Percentiles rank a stretch among this genome's conserved stretches.
phyloP scores from a whole-genome alignment of 2,113 vertebrate species.

The Pleuronectes platessa region DNA sequence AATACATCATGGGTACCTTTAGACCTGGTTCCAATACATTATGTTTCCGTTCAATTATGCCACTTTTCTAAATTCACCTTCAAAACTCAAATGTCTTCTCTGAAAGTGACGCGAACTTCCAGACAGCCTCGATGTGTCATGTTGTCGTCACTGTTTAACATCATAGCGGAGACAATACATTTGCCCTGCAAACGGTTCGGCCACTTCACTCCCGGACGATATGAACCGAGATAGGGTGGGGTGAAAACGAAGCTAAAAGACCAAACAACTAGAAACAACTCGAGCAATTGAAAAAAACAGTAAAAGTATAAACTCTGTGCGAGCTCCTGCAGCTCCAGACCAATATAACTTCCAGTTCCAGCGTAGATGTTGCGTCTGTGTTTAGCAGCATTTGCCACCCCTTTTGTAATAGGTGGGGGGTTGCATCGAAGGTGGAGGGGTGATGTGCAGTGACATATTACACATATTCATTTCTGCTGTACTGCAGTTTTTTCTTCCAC shows the following conservation, averaged over 20 bases:
- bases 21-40: not conserved
- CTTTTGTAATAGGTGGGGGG: slow-evolving; percentile 43
- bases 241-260: not conserved
- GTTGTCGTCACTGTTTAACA: too few relatives aligned
- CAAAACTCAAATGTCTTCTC: not conserved
- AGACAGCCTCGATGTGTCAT: too few relatives aligned
- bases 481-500: not conserved
- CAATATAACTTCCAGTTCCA: slow-evolving; percentile 14
- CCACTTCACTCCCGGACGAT: not conserved
- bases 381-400: slow-evolving; percentile 28
- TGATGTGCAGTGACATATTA: not conserved
- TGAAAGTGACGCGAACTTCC: too few relatives aligned
- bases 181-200: not conserved
- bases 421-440: slow-evolving; percentile 4
- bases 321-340: slow-evolving; percentile 3
- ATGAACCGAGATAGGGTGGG: not conserved
- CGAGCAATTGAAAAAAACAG: not conserved
- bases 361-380: not conserved
- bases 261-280: not conserved
- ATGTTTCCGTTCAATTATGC: not conserved
- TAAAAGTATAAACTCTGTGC: not conserved
- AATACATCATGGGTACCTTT: not conserved
- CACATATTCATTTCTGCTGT: not conserved
- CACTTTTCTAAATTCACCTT: not conserved
- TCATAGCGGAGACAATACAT: too few relatives aligned